phyloP scores from a whole-genome alignment of 2,113 vertebrate genomes.

The Butorides virescens region DNA sequence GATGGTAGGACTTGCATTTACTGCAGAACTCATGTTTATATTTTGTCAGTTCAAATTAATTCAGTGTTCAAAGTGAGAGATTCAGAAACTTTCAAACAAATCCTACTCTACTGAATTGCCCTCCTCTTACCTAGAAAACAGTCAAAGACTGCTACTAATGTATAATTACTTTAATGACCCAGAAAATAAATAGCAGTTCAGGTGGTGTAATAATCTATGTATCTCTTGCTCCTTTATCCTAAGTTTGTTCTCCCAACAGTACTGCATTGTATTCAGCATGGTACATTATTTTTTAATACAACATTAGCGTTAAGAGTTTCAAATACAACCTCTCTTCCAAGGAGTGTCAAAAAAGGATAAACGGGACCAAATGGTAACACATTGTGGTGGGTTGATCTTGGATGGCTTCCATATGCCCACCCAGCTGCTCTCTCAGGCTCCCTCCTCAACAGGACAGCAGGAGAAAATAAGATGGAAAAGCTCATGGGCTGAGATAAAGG shows the following conservation, averaged over 20 bases:
- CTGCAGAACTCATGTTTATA: background rate
- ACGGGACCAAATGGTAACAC: background rate
- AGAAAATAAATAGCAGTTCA: background rate
- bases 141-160: background rate
- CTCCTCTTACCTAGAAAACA: background rate
- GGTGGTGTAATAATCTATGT: background rate
- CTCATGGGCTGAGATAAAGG: background rate
- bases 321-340: background rate
- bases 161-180: background rate
- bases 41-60: background rate
- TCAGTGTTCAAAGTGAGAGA: background rate
- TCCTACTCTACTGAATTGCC: background rate
- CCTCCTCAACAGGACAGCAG: background rate
- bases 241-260: background rate
- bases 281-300: background rate
- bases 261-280: background rate
- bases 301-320: background rate
- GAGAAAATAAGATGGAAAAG: background rate
- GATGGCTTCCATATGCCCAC: background rate
- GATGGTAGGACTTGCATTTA: background rate
- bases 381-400: background rate
- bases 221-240: background rate
- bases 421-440: background rate
- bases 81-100: background rate
- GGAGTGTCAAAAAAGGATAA: background rate